phyloP scores from a whole-genome alignment of 2,797 vertebrate species.

The Hylomyscus alleni region DNA sequence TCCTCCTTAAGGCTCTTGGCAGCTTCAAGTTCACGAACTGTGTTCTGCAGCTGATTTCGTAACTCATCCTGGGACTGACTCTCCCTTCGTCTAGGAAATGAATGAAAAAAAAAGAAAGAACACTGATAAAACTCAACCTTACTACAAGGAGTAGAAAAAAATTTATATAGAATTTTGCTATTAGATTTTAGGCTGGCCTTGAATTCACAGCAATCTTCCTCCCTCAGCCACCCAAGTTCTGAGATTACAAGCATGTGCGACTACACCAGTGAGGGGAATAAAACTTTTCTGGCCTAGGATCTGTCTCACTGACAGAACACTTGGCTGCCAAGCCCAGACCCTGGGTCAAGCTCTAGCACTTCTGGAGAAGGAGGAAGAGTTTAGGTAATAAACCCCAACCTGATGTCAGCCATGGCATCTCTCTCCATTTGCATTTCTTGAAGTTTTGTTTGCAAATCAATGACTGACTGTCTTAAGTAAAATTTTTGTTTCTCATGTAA shows the following conservation, averaged over 20 bases:
- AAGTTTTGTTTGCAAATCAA: slow-evolving; percentile 89
- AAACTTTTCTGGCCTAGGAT: neutral
- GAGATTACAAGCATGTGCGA: neutral
- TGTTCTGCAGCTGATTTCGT: slow-evolving; percentile 89
- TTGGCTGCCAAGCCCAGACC: neutral
- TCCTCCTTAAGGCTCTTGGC: slow-evolving; percentile 88
- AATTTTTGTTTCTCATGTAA: slow-evolving; percentile 86
- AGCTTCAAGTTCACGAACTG: slow-evolving; percentile 89
- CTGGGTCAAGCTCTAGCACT: neutral
- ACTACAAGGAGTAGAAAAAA: slow-evolving; percentile 18
- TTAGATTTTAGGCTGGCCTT: neutral
- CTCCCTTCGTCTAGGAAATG: slow-evolving; percentile 88
- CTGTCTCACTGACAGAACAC: neutral
- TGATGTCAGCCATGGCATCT: slow-evolving; percentile 88
- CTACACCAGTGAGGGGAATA: neutral
- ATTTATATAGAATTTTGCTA: neutral
- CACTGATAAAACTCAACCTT: slow-evolving; percentile 1
- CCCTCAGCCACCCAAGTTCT: neutral
- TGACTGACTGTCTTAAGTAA: slow-evolving; percentile 83
- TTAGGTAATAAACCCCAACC: slow-evolving; percentile 83
- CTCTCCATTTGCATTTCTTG: slow-evolving; percentile 89
- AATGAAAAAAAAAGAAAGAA: slow-evolving; percentile 60
- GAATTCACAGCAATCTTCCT: neutral
- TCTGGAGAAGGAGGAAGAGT: neutral
- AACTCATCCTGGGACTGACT: slow-evolving; percentile 87